A percentile compares a stretch with the other conserved stretches of the same genome.
Evolutionary conservation across 2,797 vertebrate species (phyloP).

Genomic region (Etheostoma perlongum): DNA sequence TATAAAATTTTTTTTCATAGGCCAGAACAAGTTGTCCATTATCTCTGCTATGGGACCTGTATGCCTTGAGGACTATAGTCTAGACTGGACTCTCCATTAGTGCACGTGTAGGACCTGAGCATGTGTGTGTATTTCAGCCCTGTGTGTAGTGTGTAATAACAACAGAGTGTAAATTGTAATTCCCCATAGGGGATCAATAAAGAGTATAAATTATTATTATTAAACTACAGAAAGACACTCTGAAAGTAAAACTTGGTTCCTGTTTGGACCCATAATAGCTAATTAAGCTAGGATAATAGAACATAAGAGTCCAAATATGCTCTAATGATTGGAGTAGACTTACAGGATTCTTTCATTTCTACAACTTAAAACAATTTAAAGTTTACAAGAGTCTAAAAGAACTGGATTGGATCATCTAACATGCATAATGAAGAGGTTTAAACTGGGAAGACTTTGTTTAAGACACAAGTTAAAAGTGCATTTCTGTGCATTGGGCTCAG

Average conservation of each 20-base stretch:
- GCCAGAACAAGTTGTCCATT: not conserved
- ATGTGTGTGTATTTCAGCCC: too few relatives aligned
- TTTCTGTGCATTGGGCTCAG: too few relatives aligned
- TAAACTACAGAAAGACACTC: not conserved
- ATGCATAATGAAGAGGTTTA: not conserved
- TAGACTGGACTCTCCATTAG: too few relatives aligned
- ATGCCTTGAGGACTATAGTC: not conserved
- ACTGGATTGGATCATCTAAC: not conserved
- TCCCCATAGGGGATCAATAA: too few relatives aligned
- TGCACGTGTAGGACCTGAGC: too few relatives aligned
- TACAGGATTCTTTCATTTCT: not conserved
- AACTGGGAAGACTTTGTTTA: not conserved
- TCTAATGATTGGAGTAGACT: not conserved
- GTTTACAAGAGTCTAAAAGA: not conserved
- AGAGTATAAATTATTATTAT: too few relatives aligned
- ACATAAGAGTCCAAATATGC: not conserved
- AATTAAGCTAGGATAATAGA: not conserved
- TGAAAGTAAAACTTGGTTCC: too few relatives aligned
- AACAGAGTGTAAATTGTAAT: too few relatives aligned
- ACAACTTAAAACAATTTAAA: not conserved
- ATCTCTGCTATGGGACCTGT: not conserved
- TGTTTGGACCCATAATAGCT: not conserved
- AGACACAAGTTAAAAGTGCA: too few relatives aligned
- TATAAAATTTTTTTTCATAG: not conserved
- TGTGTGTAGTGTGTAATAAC: too few relatives aligned